Conservation (phyloP, 2,797 vertebrate species). For the Centropyge bicolor region DNA sequence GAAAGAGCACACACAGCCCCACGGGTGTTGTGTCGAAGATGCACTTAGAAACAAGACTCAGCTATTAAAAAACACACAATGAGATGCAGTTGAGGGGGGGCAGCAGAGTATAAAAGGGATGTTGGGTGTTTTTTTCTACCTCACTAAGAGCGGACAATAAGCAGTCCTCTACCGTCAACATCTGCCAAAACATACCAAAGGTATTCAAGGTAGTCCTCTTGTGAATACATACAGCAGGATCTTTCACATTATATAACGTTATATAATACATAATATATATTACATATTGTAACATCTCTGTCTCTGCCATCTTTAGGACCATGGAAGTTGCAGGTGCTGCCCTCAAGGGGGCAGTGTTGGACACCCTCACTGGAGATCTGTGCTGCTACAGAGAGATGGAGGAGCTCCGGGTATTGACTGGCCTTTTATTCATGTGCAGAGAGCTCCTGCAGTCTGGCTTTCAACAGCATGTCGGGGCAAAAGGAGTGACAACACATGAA, state of each 20-base stretch:
- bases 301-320: background rate
- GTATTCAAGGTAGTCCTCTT: background rate
- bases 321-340: background rate
- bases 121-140: background rate
- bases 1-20: conserved; percentile 20
- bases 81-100: background rate
- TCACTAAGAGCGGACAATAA: background rate
- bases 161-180: background rate
- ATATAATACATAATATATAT: no score
- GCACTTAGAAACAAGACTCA: conserved; percentile 5
- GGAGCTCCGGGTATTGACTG: conserved; percentile 38
- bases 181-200: background rate
- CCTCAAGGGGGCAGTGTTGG: conserved; percentile 67
- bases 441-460: conserved; percentile 28
- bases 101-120: background rate
- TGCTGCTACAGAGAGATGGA: conserved; percentile 30
- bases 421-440: conserved; percentile 39
- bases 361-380: conserved; percentile 25
- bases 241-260: background rate
- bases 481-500: background rate
- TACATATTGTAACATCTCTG: background rate
- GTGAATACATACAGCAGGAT: background rate
- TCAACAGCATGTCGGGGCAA: conserved; percentile 12
- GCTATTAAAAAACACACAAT: conserved; percentile 11
- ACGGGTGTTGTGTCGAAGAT: conserved; percentile 3